Base-by-base conservation (phyloP, 2,797 vertebrate species). In the Caiman crocodilus region DNA sequence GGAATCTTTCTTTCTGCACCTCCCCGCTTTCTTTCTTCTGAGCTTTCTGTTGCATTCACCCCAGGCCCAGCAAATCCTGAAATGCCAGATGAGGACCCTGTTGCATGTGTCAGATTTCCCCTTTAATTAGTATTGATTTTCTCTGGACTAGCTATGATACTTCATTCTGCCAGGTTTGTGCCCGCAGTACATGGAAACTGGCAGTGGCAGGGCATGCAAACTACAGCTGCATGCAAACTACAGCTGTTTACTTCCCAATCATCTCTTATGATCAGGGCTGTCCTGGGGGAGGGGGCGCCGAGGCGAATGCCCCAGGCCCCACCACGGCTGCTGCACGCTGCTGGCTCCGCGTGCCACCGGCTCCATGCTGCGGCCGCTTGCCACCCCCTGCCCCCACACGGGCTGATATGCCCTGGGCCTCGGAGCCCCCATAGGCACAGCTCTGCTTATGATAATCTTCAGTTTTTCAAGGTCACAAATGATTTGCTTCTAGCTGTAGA, bases 61-160 rank as follows among this genome's bases (percentile, higher is more conserved):
- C 92, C 79, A 86, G 65, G 87, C 93, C 93, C 91, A 95, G 83
- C 90, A 89, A 76, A 50, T 50, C 42, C 42, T 50, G 42, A 50
- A 50, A 91, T 84, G 92, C 94, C 86, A 92, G 74, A 93, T 89
- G 94, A 92, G 84, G 76, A 91, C 58, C 84, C 91, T 90, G 87
- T 85, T 86, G 69, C 42, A 50, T 84, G 74, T 93, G 85, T 95
- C 85, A 77, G 87, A 83, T 93, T 97, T 90, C 90, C 90, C 89
- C 92, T 86, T 95, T 97, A 96, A 96, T 96, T 96, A 97, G 91
- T 88, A 64, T 88, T 82, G 93, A 91, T 96, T 93, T 95, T 94
- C 74, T 90, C 92, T 86, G 91, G 91, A 90, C 87, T 78, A 74
- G 69, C 85, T 82, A 83, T 63, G 90, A 92, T 94, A 71, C 94